Conservation (phyloP, 2,113 vertebrate genomes). For the Phylloscopus whistleri region DNA sequence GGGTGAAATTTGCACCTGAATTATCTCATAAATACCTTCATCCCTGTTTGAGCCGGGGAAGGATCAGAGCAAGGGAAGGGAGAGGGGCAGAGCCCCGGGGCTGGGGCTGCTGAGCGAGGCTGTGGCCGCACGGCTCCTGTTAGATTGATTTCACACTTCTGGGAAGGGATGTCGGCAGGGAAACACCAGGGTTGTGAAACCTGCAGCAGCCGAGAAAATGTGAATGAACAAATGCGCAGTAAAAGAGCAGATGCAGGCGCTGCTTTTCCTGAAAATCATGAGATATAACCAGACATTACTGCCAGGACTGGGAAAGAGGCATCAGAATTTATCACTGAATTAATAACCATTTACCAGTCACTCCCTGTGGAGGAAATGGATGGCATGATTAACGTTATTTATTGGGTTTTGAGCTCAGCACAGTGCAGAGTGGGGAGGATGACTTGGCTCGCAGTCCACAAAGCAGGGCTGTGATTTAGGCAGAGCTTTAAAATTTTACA, state of each 20-base stretch:
- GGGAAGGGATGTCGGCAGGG: background rate
- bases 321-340: slow-evolving; percentile 40
- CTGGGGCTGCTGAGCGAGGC: background rate
- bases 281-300: slow-evolving; percentile 4
- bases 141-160: slow-evolving; percentile 29
- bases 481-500: slow-evolving; percentile 43
- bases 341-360: slow-evolving; percentile 37
- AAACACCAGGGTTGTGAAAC: background rate
- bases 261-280: slow-evolving; percentile 42
- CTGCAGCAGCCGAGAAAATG: background rate
- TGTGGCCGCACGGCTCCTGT: background rate
- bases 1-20: background rate
- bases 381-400: slow-evolving; percentile 45
- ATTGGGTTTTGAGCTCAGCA: slow-evolving; percentile 22
- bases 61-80: background rate
- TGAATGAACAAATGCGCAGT: background rate
- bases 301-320: slow-evolving; percentile 33
- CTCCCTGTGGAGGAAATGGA: slow-evolving; percentile 41
- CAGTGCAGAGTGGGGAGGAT: background rate
- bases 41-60: background rate
- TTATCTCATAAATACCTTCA: background rate
- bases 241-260: background rate
- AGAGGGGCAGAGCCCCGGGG: background rate
- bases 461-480: slow-evolving; percentile 38
- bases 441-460: background rate